Percentiles rank a stretch among this genome's conserved stretches.
Evolutionary conservation across 2,113 vertebrate genomes (phyloP).

Genomic region (Mastomys natalensis): DNA sequence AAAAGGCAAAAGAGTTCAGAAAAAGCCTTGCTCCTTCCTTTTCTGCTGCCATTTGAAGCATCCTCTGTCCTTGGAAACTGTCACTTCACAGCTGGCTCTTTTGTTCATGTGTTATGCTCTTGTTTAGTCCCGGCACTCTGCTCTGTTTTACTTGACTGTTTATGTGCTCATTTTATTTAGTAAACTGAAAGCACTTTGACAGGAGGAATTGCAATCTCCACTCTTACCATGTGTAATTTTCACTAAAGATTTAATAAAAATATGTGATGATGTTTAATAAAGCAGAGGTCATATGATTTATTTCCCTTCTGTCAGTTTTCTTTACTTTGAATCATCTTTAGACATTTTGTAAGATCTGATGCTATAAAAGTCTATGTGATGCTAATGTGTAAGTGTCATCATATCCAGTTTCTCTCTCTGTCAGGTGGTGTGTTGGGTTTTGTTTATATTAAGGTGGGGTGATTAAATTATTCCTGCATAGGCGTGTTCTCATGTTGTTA

Average conservation of each 20-base stretch:
- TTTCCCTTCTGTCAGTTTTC: not conserved
- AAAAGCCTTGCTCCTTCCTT: not conserved
- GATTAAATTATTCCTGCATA: not conserved
- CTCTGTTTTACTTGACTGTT: not conserved
- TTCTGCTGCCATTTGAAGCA: not conserved
- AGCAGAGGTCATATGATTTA: not conserved
- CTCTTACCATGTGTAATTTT: not conserved
- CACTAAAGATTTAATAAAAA: not conserved
- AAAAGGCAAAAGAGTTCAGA: not conserved
- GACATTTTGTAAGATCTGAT: slow-evolving; percentile 16
- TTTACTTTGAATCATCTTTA: not conserved
- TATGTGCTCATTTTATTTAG: not conserved
- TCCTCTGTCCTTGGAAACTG: not conserved
- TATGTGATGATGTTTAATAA: slow-evolving; percentile 11
- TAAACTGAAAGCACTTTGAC: not conserved
- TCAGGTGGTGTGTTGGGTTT: slow-evolving; percentile 4
- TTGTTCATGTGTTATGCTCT: not conserved
- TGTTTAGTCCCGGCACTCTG: not conserved
- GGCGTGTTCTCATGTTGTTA: not conserved
- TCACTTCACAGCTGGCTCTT: not conserved
- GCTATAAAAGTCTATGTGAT: not conserved
- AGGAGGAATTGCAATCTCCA: not conserved
- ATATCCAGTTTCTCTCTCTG: not conserved
- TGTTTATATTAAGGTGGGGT: slow-evolving; percentile 30
- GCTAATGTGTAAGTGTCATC: not conserved